phyloP scores from a whole-genome alignment of 2,797 vertebrate genomes.

The Amphiprion clarkii region DNA sequence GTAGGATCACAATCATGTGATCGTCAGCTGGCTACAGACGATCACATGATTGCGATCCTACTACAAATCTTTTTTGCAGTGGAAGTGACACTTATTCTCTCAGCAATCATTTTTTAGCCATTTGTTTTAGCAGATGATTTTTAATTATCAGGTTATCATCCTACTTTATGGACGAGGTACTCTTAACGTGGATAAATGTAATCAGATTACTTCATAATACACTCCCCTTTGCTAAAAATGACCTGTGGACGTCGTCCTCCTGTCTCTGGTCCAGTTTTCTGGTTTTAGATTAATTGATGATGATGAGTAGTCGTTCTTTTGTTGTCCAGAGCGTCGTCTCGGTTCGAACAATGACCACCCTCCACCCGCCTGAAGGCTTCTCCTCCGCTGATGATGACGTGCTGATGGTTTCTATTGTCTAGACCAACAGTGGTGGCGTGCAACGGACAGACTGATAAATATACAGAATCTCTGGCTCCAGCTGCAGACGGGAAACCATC shows the following conservation, averaged over 20 bases:
- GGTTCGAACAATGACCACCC: slow-evolving; percentile 62
- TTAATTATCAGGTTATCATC: not conserved
- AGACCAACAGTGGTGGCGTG: slow-evolving; percentile 58
- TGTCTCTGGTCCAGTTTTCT: not conserved
- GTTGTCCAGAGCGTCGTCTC: slow-evolving; percentile 49
- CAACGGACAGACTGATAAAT: slow-evolving; percentile 34
- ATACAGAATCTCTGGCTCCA: not conserved
- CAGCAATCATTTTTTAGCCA: not conserved
- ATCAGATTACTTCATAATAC: slow-evolving; percentile 5
- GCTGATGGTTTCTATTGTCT: slow-evolving; percentile 56
- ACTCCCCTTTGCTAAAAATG: no score
- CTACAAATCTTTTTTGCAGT: no score
- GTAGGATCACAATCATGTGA: no score
- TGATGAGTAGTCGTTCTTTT: slow-evolving; percentile 46
- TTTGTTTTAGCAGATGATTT: not conserved
- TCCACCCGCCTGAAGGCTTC: slow-evolving; percentile 7
- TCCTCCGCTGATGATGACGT: slow-evolving; percentile 30
- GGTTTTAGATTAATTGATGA: slow-evolving; percentile 43
- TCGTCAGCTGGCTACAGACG: no score
- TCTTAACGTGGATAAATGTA: not conserved
- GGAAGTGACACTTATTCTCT: no score
- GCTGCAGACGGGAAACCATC: not conserved
- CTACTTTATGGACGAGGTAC: no score
- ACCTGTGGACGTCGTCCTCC: no score
- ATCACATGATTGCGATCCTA: no score